Evolutionary conservation across 2,888 invertebrate species (phyloP), one percentile per base, ranked within the genome.

Genomic region (Molorchus minor): DNA sequence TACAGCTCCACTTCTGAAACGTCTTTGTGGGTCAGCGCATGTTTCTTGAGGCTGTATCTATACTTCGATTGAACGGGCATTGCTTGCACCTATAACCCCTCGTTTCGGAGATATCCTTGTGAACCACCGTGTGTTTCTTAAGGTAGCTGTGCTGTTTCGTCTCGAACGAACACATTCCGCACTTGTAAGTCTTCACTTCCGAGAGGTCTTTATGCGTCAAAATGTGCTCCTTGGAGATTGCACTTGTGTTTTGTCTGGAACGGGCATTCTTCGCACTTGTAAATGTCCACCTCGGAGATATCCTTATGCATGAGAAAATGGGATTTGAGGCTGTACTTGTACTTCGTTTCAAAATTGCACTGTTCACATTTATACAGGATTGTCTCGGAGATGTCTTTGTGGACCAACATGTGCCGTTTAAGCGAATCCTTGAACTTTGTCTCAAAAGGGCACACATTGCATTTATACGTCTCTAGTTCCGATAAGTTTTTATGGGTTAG

Each of bases 51-150:
- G 13, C n/a, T 3, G 5, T 30, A 2, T 4, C 17, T 45, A 17
- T 13, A 10, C 7, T 10, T 45, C 8, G 45, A 3, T 20, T 41
- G 21, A 21, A 52, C 1, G 25, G 10, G 19, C 52, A 52, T 1
- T 4, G 3, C 1, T 38, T 25, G 7, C 52, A 52, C 12, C 10
- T 10, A 15, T 41, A 41, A 16, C 10, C 13, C 1, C 3, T 10
- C 7, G 20, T 19, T 19, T 52, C 52, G 8, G 21, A 30, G 3
- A 41, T 13, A 17, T 41, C 29, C 12, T 29, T 40, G 10, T 52
- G 52, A 1, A 25, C 17, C 16, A 40, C 33, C 41, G 36, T 41
- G 17, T 52, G 52, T 5, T 29, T 40, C n/a, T 40, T 40, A n/a
- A 40, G 40, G 40, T 17, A 17, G 8, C 15, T 10, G n/a, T 40